Conservation (phyloP, 35 echinoderm and acorn worm species). For the Eucidaris tribuloides region DNA sequence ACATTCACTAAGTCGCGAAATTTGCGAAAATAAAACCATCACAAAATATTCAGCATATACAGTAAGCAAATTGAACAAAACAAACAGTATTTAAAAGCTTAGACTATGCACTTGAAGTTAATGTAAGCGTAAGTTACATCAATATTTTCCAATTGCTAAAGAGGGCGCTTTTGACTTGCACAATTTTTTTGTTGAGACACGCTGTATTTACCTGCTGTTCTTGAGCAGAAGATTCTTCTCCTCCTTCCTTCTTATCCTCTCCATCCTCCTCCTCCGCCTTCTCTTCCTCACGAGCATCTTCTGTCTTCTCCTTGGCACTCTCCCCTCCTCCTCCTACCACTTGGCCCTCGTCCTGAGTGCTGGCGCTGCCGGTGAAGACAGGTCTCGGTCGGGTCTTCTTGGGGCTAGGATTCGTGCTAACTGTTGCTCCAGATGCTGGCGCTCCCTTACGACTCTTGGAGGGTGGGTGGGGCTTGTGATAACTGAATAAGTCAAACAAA, state of each 20-base stretch:
- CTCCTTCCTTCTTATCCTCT: neutral
- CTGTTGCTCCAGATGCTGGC: neutral
- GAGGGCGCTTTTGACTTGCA: too few species aligned
- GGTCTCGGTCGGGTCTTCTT: neutral
- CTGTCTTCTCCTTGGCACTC: neutral
- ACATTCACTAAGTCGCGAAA: too few species aligned
- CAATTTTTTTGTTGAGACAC: too few species aligned
- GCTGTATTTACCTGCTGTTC: conserved; percentile 15
- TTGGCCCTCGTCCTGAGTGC: neutral
- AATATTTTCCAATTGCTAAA: too few species aligned
- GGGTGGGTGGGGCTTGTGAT: conserved; percentile 5
- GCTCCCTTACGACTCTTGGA: neutral
- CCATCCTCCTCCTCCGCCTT: neutral
- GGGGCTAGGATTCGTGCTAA: neutral
- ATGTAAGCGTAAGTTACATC: too few species aligned
- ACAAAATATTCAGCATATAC: too few species aligned
- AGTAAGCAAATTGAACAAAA: too few species aligned
- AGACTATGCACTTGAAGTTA: too few species aligned
- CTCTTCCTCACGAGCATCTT: neutral
- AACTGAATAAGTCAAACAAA: neutral
- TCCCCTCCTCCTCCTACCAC: neutral
- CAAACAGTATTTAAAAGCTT: too few species aligned
- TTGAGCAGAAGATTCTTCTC: neutral
- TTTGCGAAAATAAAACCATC: too few species aligned
- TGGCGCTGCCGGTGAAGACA: neutral